These are phyloP conservation scores for mouse (Mus musculus) DNA, from an alignment of 2,113 vertebrate genomes.

Conservation along the genomic window DNA sequence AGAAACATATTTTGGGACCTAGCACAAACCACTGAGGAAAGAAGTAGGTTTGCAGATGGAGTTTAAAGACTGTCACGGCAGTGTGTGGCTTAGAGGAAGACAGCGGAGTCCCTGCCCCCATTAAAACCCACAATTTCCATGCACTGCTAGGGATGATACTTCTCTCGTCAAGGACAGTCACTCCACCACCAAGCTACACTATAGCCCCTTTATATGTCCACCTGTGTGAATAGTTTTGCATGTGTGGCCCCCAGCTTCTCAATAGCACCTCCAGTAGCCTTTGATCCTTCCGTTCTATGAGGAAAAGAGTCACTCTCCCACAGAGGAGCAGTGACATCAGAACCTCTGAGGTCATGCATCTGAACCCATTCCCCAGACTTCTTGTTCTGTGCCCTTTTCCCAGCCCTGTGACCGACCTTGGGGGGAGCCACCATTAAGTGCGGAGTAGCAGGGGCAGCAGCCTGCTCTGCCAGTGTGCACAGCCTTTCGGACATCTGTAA, in stretches of 20 bases:
- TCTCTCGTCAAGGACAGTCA: no score
- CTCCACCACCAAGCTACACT: neutral
- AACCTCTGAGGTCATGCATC: neutral
- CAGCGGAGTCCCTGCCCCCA: neutral
- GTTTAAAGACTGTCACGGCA: neutral
- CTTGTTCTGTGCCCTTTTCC: neutral
- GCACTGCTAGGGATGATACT: neutral
- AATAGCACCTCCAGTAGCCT: neutral
- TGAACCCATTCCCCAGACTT: neutral
- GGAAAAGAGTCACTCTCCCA: neutral
- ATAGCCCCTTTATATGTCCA: neutral
- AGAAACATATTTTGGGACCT: conserved; percentile 45
- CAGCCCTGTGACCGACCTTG: accelerated
- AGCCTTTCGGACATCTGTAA: neutral
- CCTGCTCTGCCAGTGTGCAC: neutral
- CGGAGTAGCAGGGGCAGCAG: neutral
- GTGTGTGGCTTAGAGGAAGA: neutral
- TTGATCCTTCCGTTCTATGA: neutral
- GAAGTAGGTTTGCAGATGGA: conserved; percentile 17
- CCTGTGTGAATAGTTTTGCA: neutral
- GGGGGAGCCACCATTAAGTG: accelerated
- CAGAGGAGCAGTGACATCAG: neutral
- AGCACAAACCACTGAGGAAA: neutral
- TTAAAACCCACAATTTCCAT: no score
- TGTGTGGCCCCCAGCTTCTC: neutral